Percentiles rank a stretch among this genome's conserved stretches.
Conservation (phyloP, 2,888 invertebrate species). For the Thymelicus lineola region DNA sequence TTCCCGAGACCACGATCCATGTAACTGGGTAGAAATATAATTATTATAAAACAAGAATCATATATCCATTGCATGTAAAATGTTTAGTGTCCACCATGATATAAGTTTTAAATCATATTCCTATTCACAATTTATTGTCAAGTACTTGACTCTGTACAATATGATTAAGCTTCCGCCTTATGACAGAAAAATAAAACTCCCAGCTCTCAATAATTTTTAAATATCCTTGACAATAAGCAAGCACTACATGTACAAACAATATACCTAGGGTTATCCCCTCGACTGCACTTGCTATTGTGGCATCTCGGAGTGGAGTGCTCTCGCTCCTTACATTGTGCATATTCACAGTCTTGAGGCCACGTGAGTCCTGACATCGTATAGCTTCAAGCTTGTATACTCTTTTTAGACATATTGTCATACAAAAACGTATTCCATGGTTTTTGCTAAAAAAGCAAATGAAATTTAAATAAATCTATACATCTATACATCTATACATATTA, state of each 20-base stretch:
- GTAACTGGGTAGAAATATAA: too few species aligned
- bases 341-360: constrained; percentile 49
- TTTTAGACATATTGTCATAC: not conserved
- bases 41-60: too few species aligned
- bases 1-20: too few species aligned
- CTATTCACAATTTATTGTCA: too few species aligned
- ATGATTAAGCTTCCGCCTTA: not conserved
- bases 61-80: too few species aligned
- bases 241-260: constrained; percentile 15
- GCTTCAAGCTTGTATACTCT: not conserved
- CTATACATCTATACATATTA: too few species aligned
- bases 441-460: too few species aligned
- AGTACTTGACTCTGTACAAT: too few species aligned
- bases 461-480: too few species aligned
- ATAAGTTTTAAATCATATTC: too few species aligned
- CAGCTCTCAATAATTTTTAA: constrained; percentile 6
- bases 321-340: constrained; percentile 71
- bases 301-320: constrained; percentile 60
- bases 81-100: too few species aligned
- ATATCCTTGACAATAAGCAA: constrained; percentile 20
- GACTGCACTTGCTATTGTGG: constrained; percentile 67
- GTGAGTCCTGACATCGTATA: constrained; percentile 39
- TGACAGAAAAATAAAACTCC: not conserved
- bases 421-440: too few species aligned
- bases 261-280: constrained; percentile 29